phyloP scores from a whole-genome alignment of 2,797 vertebrate genomes.

The Tapera naevia region DNA sequence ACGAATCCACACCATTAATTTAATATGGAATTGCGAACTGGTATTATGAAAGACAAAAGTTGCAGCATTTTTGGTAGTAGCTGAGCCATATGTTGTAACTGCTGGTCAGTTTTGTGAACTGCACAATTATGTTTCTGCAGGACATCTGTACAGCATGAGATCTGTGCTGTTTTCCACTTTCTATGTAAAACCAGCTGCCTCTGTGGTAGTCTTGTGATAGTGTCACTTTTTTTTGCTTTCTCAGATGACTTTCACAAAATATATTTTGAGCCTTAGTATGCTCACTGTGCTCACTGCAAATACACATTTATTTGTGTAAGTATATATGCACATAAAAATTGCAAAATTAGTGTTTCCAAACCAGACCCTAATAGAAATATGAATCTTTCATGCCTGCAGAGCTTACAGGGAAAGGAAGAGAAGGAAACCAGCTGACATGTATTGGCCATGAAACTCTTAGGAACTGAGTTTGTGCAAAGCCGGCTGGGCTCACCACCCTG shows the following conservation, averaged over 20 bases:
- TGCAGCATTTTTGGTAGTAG: not conserved
- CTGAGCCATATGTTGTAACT: not conserved
- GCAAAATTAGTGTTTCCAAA: not conserved
- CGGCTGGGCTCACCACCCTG: not conserved
- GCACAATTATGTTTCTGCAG: not conserved
- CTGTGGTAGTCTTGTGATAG: not conserved
- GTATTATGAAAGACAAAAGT: not conserved
- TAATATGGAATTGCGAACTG: not conserved
- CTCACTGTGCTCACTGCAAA: not conserved
- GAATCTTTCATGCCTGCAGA: not conserved
- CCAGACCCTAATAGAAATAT: not conserved
- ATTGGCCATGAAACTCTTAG: not conserved
- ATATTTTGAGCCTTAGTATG: not conserved
- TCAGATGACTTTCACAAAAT: not conserved
- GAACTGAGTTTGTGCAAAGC: not conserved
- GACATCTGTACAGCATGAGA: not conserved
- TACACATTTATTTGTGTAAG: not conserved
- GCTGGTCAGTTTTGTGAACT: not conserved
- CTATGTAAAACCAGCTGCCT: not conserved
- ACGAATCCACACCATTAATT: conserved; percentile 34
- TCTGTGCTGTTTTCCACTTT: not conserved
- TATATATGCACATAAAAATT: not conserved
- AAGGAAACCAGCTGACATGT: not conserved
- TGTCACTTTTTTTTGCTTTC: not conserved
- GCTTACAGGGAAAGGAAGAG: not conserved